Base-by-base conservation (phyloP, 2,888 invertebrate species). In the Drosophila meridionalis region DNA sequence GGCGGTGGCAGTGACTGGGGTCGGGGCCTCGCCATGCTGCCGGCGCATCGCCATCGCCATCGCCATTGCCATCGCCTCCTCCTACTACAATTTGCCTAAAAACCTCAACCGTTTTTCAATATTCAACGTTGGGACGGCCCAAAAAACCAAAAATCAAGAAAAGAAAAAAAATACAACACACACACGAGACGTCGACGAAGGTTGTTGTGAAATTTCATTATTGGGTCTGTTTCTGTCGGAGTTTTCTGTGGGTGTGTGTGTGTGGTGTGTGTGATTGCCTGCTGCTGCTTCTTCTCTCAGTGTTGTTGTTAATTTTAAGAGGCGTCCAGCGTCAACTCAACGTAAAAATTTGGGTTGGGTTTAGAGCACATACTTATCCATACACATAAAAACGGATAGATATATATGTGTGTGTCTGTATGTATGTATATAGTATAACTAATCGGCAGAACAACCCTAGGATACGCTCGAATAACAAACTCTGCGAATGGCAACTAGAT, bases 171-270 rank as follows among this genome's bases (percentile, higher is more conserved):
- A 26, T 57, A 36, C 8, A 36, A 36, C 8, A 30, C 42, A 48
- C 42, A 66, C 30, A 70, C 36, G 65, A 75, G 72, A 63, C 74
- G 70, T 20, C 58, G 68, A 42, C 45, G 73, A 87, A 90, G 90
- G 90, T 87, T 87, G 90, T 87, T 87, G 87, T 87, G 87, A 87
- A 87, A 87, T 87, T 87, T 90, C 80, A 90, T 89, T 89, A 89
- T 90, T 81, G 87, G 85, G 76, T 89, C 87, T 90, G 55, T 70
- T 77, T 80, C 75, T 43, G 65, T 69, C 66, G 61, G 73, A 58
- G 84, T 73, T 62, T 38, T 0, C n/a, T 36, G 11, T 40, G 28
- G 20, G 20, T 20, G 45, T 34, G 14, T 48, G 38, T 60, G 60
- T 43, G 47, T 45, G 48, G 48, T 68, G 64, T 66, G 60, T 65